Evolutionary conservation across 2,888 invertebrate genomes (phyloP), one percentile per base, ranked within the genome.

Genomic region (Oxyscelio sp.): DNA sequence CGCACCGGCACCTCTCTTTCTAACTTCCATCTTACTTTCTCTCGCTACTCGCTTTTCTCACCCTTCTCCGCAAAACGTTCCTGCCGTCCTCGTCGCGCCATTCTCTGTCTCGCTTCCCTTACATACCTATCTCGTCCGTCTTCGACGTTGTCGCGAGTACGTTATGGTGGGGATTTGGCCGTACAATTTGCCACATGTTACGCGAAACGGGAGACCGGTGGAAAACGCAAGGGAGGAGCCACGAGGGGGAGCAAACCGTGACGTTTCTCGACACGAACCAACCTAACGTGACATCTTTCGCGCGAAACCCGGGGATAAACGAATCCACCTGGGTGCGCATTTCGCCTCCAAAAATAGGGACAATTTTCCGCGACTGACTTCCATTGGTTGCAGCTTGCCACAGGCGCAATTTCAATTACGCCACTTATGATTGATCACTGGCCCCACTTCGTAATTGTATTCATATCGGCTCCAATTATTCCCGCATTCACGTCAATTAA

Each of bases 221-320:
- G 77, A 68, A 85, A 56, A 83, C 65, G 58, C 50, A 61, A 70
- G 77, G 71, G 52, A 78, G 68, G 56, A 66, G 74, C 34, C 45
- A 68, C 50, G 73, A 71, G 48, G 78, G 59, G 54, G 74, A 63
- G 74, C 50, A 63, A 34, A 78, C 61, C 79, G 80, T 80, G 80
- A 84, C 74, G 56, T 79, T 70, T 78, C 80, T 73, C 85, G 87
- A 85, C 88, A 80, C 87, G 85, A 87, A 73, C 86, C 87, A 87
- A 84, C 89, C 86, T 87, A 87, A 88, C 77, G 73, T 89, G 90
- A 91, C 90, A 85, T 90, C 88, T 88, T 87, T 87, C 89, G 89
- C 88, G 88, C 87, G 87, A 86, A 89, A 77, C 88, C 50, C 38
- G 73, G 71, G 19, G 43, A 43, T 79, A 79, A 83, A 58, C 31